Percentiles rank a stretch among this genome's conserved stretches.
Evolutionary conservation across 2,888 invertebrate genomes (phyloP).

Genomic region (Busseola fusca): DNA sequence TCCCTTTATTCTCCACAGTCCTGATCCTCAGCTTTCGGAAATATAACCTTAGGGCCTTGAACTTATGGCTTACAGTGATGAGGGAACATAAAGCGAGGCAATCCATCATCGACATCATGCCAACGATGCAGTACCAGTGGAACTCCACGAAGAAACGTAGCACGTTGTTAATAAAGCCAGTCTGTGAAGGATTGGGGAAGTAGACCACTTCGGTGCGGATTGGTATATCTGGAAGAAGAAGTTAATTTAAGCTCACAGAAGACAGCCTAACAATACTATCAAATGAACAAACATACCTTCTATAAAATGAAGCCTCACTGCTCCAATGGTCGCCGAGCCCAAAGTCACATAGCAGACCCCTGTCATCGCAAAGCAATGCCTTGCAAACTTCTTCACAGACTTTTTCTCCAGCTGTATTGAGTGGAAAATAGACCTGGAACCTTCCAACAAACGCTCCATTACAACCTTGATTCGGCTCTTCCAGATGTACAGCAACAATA

Average conservation of each 20-base stretch:
- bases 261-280: neutral
- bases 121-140: constrained; percentile 75
- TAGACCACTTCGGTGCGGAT: constrained; percentile 72
- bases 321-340: constrained; percentile 62
- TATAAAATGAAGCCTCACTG: constrained; percentile 62
- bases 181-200: constrained; percentile 64
- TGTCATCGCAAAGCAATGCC: constrained; percentile 56
- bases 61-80: constrained; percentile 71
- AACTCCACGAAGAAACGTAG: constrained; percentile 68
- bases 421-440: constrained; percentile 58
- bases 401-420: constrained; percentile 63
- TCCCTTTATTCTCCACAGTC: constrained; percentile 51
- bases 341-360: constrained; percentile 61
- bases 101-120: constrained; percentile 71
- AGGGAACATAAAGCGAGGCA: constrained; percentile 69
- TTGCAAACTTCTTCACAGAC: constrained; percentile 65
- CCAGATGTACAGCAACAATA: constrained; percentile 65
- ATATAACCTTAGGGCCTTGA: constrained; percentile 69
- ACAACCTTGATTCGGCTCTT: constrained; percentile 65
- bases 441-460: constrained; percentile 71
- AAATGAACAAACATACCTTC: constrained; percentile 68
- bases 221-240: constrained; percentile 67
- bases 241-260: too few species aligned
- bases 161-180: constrained; percentile 67
- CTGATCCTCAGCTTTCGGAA: constrained; percentile 67